Conservation (phyloP, 2,797 vertebrate genomes). For the Alauda arvensis region DNA sequence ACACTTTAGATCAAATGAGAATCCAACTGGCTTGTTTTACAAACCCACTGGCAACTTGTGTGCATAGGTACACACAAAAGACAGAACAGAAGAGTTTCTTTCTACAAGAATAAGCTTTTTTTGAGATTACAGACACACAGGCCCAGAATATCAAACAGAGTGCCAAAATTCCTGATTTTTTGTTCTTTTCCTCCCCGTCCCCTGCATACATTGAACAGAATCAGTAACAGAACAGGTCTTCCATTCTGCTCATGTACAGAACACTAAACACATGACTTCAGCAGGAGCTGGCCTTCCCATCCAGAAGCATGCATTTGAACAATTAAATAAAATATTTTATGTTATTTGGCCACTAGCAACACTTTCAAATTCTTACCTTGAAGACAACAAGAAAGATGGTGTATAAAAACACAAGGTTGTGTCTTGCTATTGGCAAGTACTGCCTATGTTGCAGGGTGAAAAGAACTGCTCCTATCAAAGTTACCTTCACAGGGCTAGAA, state of each 20-base stretch:
- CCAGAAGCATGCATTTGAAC: neutral
- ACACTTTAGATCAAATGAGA: neutral
- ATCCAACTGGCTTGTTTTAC: neutral
- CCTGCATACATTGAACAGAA: neutral
- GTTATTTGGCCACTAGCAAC: neutral
- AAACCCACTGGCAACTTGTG: neutral
- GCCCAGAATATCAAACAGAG: neutral
- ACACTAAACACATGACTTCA: neutral
- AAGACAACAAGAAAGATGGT: slow-evolving; percentile 84
- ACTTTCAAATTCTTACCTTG: slow-evolving; percentile 81
- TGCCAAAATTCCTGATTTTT: neutral
- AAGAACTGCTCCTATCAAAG: slow-evolving; percentile 89
- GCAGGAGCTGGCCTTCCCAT: neutral
- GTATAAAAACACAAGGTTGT: slow-evolving; percentile 89
- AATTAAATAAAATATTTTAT: neutral
- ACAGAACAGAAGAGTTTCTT: neutral
- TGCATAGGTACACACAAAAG: neutral
- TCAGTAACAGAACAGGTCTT: neutral
- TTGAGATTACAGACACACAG: neutral
- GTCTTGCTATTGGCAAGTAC: slow-evolving; percentile 81
- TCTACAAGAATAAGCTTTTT: neutral
- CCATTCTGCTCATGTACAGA: neutral
- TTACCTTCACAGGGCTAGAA: slow-evolving; percentile 89
- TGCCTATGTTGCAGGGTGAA: slow-evolving; percentile 86
- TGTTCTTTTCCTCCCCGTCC: fast-evolving